Base-by-base conservation (phyloP, 1,140 invertebrate genomes). In the Bombus soroeensis region DNA sequence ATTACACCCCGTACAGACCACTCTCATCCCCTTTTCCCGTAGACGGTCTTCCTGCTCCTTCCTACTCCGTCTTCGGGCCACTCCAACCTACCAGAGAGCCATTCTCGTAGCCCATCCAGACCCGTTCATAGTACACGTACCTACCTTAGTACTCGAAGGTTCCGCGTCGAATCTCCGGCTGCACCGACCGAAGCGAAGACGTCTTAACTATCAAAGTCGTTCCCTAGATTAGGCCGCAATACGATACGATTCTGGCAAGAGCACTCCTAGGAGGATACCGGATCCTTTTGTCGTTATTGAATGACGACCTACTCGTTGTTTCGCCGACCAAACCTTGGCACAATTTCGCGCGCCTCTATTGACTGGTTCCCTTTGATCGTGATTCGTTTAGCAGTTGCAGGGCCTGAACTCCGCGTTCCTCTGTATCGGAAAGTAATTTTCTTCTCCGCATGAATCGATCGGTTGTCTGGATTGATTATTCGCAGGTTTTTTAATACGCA, bases 1-100 rank as follows among this genome's bases (percentile, higher is more conserved):
- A 93, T 93, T 92, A 93, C 76, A 88, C 84, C 86, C 89, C 82
- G 82, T 87, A 57, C 57, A 84, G 84, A 74, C 66, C 76, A 22
- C 13, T 62, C 57, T 47, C 70, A 57, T 18, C 70, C 80, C 34
- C 84, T 47, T 41, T 12, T 22, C n/a, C 41, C 34, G 47, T 34
- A n/a, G 34, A 53, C 47, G 43, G 15, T 25, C 47, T 15, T 34
- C n/a, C 25, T 62, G 32, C 39, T 72, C 84, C 37, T 41, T 53
- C 57, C 43, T 64, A 47, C 62, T 64, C 39, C 83, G 18, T 43
- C 76, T 80, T 64, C 71, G 74, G 74, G 6, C 32, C 82, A 43
- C 74, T 83, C 15, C 64, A 41, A 78, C 59, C 57, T 64, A 37
- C 41, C 59, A 41, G 15, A 78, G 18, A 32, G 75, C n/a, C 10